Percentiles rank a stretch among this genome's conserved stretches.
Evolutionary conservation across 2,888 invertebrate genomes (phyloP).

Genomic region (Torymus auratus): DNA sequence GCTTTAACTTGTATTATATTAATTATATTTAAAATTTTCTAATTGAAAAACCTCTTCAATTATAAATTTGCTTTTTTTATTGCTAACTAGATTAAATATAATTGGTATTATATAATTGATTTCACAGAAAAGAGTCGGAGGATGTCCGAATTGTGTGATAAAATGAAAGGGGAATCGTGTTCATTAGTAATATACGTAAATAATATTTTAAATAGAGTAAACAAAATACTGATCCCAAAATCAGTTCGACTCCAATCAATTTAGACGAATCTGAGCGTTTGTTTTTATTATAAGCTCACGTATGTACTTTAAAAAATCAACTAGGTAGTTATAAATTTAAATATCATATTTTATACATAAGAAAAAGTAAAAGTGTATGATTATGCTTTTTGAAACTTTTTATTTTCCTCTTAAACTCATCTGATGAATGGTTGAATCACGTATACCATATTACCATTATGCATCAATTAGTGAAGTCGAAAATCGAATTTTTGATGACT

Average conservation of each 20-base stretch:
- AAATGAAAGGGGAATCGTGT: constrained; percentile 1
- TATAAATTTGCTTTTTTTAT: background rate
- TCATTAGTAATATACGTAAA: constrained; percentile 27
- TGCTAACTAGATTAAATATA: background rate
- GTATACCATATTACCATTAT: too few relatives aligned
- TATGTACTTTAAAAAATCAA: too few relatives aligned
- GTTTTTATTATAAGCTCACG: background rate
- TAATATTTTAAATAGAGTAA: constrained; percentile 8
- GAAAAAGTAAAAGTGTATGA: too few relatives aligned
- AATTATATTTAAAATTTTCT: background rate
- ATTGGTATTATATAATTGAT: background rate
- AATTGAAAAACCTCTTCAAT: constrained; percentile 18
- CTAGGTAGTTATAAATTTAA: too few relatives aligned
- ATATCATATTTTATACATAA: too few relatives aligned
- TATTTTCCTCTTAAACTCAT: too few relatives aligned
- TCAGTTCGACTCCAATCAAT: background rate
- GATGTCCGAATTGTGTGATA: constrained; percentile 19
- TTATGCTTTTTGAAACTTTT: too few relatives aligned
- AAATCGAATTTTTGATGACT: too few relatives aligned
- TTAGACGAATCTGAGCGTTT: too few relatives aligned
- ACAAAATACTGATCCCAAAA: background rate
- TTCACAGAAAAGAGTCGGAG: background rate
- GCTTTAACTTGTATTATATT: constrained; percentile 12
- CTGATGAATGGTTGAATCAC: too few relatives aligned
- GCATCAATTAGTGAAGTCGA: too few relatives aligned